phyloP scores from a whole-genome alignment of 37 sponge, comb jelly and placozoan species.

The Aplysina aerophoba region DNA sequence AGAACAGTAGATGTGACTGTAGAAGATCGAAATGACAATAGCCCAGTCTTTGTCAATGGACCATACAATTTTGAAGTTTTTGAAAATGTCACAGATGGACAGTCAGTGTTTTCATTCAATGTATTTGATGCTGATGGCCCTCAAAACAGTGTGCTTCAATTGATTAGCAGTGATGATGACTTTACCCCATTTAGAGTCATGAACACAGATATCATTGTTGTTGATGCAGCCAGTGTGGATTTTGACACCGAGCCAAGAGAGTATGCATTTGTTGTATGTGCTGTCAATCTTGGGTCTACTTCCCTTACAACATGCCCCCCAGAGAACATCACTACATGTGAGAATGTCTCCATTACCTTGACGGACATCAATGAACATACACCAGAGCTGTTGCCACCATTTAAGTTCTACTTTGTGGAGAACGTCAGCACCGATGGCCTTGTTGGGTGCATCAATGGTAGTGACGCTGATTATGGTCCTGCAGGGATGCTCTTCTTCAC shows the following conservation, averaged over 20 bases:
- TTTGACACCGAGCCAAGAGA: conserved; percentile 2
- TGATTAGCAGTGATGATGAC: background rate
- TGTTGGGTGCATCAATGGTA: conserved; percentile 64
- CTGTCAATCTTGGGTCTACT: background rate
- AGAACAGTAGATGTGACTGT: conserved; percentile 15
- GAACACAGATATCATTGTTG: background rate
- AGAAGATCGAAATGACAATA: conserved; percentile 48
- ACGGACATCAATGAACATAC: conserved; percentile 44
- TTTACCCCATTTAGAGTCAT: conserved; percentile 8
- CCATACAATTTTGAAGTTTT: background rate
- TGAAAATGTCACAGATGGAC: conserved; percentile 20
- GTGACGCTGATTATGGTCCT: conserved; percentile 69
- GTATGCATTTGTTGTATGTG: conserved; percentile 1
- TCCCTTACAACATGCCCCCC: background rate
- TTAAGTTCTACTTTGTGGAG: conserved; percentile 64
- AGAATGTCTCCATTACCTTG: conserved; percentile 5
- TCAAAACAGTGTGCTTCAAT: background rate
- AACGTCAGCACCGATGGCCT: conserved; percentile 28
- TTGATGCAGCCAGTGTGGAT: background rate
- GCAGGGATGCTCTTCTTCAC: conserved; percentile 23
- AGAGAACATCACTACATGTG: background rate
- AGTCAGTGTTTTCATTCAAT: background rate
- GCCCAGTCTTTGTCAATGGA: conserved; percentile 28
- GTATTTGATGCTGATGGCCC: conserved; percentile 47
- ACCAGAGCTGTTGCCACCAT: conserved; percentile 30